Percentiles rank a stretch among this genome's conserved stretches.
Evolutionary conservation across 2,888 invertebrate genomes (phyloP).

Genomic region (Netelia virgata): DNA sequence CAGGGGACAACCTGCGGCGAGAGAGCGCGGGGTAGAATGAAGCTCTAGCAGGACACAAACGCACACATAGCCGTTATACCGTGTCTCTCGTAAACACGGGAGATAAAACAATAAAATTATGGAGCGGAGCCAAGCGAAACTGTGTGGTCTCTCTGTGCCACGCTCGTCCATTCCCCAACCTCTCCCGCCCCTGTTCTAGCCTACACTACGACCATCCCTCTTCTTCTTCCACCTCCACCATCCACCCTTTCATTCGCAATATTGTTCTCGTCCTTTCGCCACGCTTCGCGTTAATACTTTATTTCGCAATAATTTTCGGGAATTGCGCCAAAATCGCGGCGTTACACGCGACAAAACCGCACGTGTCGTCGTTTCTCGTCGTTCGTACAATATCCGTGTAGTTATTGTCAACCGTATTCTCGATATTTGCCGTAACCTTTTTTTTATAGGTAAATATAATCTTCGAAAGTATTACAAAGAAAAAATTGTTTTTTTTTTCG

Average conservation of each 20-base stretch:
- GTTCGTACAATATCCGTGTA: conserved; percentile 38
- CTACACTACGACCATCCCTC: conserved; percentile 66
- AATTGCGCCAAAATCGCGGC: conserved; percentile 48
- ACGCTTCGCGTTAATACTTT: conserved; percentile 53
- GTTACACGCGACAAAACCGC: conserved; percentile 29
- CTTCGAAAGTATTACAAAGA: too few relatives aligned
- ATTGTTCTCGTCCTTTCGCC: conserved; percentile 63
- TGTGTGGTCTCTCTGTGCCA: conserved; percentile 66
- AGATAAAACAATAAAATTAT: conserved; percentile 81
- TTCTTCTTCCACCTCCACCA: conserved; percentile 41
- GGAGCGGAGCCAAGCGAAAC: conserved; percentile 79
- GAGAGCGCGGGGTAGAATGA: conserved; percentile 9
- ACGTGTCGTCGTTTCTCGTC: conserved; percentile 39
- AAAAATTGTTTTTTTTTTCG: too few relatives aligned
- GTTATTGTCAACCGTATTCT: background rate
- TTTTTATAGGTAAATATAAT: too few relatives aligned
- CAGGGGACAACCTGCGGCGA: too few relatives aligned
- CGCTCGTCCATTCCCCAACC: background rate
- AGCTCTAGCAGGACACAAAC: conserved; percentile 31
- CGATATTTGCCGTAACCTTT: too few relatives aligned
- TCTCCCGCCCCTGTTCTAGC: conserved; percentile 69
- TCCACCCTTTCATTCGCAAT: conserved; percentile 60
- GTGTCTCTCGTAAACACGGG: conserved; percentile 74
- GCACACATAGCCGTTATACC: conserved; percentile 42
- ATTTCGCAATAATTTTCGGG: conserved; percentile 61